A percentile compares a stretch with the other conserved stretches of the same genome.
These are phyloP conservation scores for Megatriorchis doriae DNA, from an alignment of 2,113 vertebrate genomes.

Conservation along the genomic window DNA sequence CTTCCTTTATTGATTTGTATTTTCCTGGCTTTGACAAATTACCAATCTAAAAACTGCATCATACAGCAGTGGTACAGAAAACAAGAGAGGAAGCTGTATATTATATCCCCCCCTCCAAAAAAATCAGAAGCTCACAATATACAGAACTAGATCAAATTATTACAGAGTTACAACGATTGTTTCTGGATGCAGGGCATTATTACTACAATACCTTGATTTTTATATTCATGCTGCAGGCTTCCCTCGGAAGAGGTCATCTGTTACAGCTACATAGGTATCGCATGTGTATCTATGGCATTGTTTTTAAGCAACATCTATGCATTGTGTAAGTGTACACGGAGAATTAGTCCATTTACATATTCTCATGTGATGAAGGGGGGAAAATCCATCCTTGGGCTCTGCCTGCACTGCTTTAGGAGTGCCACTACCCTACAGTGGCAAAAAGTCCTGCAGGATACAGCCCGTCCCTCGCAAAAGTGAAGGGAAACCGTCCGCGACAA, in stretches of 20 bases:
- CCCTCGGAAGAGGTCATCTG: neutral
- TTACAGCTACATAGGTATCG: neutral
- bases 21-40: slow-evolving; percentile 55
- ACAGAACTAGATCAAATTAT: slow-evolving; percentile 25
- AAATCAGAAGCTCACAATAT: neutral
- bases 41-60: neutral
- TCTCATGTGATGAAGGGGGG: neutral
- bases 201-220: slow-evolving; percentile 14
- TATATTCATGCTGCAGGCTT: slow-evolving; percentile 1
- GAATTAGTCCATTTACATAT: neutral
- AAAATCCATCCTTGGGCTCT: neutral
- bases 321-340: neutral
- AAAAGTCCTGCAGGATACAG: neutral
- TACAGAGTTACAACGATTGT: slow-evolving; percentile 32
- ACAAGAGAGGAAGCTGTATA: neutral
- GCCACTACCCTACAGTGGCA: neutral
- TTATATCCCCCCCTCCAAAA: neutral
- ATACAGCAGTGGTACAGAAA: neutral
- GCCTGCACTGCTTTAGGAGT: neutral
- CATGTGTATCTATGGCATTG: neutral
- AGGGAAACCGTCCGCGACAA: neutral
- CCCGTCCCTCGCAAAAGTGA: neutral
- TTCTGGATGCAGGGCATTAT: slow-evolving; percentile 36
- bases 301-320: slow-evolving; percentile 9
- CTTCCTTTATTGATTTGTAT: slow-evolving; percentile 51